A percentile compares a stretch with the other conserved stretches of the same genome.
Conservation (phyloP, 2,797 vertebrate species). For the Trachops cirrhosus region DNA sequence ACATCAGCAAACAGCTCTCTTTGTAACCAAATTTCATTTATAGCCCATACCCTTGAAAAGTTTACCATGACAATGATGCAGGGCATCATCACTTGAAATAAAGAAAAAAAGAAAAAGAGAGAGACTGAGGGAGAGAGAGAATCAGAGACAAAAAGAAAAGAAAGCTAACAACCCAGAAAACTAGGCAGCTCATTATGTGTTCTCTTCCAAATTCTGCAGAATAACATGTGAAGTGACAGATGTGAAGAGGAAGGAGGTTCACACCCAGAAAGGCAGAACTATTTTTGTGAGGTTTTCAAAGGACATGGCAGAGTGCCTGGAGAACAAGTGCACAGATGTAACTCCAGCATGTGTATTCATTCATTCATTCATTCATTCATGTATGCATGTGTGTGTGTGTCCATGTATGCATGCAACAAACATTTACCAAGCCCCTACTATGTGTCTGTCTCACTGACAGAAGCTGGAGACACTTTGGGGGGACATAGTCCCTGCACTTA, state of each 20-base stretch:
- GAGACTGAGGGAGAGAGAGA: background rate
- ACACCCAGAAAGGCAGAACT: constrained; percentile 61
- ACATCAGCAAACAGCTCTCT: background rate
- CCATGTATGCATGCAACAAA: background rate
- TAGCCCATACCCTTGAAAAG: background rate
- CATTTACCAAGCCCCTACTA: background rate
- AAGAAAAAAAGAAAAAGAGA: background rate
- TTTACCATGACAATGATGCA: background rate
- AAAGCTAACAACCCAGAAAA: constrained; percentile 27
- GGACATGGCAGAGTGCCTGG: constrained; percentile 33
- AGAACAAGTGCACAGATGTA: constrained; percentile 32
- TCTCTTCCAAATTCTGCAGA: constrained; percentile 62
- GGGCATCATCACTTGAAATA: background rate
- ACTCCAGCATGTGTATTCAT: background rate
- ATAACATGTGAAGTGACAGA: constrained; percentile 65
- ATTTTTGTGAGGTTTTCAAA: constrained; percentile 57
- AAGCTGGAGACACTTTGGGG: background rate
- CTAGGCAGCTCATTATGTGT: background rate
- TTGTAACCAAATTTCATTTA: background rate
- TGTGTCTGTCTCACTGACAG: background rate
- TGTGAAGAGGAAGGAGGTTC: constrained; percentile 69
- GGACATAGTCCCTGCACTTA: background rate
- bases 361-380: background rate
- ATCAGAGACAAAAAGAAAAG: background rate
- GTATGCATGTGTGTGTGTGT: background rate